phyloP scores from a whole-genome alignment of 2,113 vertebrate species.

The Laticauda colubrina region DNA sequence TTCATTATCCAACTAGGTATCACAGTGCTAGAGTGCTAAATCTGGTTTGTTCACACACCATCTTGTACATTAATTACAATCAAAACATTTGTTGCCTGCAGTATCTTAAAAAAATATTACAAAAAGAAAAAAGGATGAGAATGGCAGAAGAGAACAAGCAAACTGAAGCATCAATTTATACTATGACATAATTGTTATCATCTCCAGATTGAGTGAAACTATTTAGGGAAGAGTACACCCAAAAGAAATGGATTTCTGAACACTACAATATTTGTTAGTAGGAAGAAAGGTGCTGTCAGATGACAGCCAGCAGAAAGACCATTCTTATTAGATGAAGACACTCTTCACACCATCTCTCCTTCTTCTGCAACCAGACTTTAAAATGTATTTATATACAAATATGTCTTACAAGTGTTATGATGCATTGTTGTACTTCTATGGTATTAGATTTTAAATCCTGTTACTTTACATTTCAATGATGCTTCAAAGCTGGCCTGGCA shows the following conservation, averaged over 20 bases:
- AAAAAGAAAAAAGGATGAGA: not conserved
- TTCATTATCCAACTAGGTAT: not conserved
- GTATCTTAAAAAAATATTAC: not conserved
- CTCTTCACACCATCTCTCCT: not conserved
- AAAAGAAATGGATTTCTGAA: not conserved
- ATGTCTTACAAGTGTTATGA: not conserved
- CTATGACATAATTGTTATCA: not conserved
- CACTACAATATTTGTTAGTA: not conserved
- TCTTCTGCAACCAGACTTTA: not conserved
- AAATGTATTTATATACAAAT: not conserved
- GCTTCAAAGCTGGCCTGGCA: not conserved
- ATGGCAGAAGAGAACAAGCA: not conserved
- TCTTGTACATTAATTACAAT: not conserved
- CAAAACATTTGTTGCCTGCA: not conserved
- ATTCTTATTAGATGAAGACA: not conserved
- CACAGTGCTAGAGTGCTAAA: not conserved
- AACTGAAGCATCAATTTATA: not conserved
- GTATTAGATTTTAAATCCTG: not conserved
- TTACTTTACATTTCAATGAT: not conserved
- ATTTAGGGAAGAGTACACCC: not conserved
- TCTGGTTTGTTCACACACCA: not conserved
- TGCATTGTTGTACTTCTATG: not conserved
- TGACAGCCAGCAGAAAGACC: not conserved
- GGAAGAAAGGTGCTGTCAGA: not conserved
- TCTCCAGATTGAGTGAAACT: not conserved